Evolutionary conservation across 2,888 invertebrate genomes (phyloP), one percentile per base, ranked within the genome.

Genomic region (Mechanitis mazaeus): DNA sequence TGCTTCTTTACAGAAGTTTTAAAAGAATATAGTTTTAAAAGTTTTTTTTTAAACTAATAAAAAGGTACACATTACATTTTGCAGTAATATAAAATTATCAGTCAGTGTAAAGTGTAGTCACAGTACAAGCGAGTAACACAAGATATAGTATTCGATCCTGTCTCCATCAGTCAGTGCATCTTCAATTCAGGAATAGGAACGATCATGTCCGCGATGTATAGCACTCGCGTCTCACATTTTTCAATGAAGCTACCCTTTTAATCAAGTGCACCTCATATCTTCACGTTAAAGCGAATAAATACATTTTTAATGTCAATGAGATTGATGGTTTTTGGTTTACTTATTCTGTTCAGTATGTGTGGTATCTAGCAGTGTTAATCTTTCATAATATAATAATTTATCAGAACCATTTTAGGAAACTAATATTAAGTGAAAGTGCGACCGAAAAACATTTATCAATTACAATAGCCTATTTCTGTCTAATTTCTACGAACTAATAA

Each of bases 161-260:
- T 3, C 42, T 35, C 59, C 63, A 63, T 66, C 64, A 57, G 55
- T 65, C 66, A 69, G 66, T 68, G 75, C 70, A 75, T 75, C 73
- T 72, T 69, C 70, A 72, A 76, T 77, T 70, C 74, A 75, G 72
- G 74, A 74, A 70, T 68, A 67, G 62, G 71, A 73, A 77, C 77
- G 77, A 75, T 74, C 75, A 64, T 72, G 74, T 70, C 69, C 69
- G 65, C 69, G 72, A 80, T 77, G 78, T 79, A 77, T 70, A 69
- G 68, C 67, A 59, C 55, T 67, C 54, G 56, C 58, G 63, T 58
- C 62, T 61, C 56, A 56, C 58, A 66, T 68, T 67, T 65, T 63
- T 66, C 67, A 67, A 63, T 57, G 57, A 59, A 47, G 56, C 55
- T 67, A 57, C 56, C 61, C 54, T 62, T 56, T 66, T 61, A 60